A percentile compares a stretch with the other conserved stretches of the same genome.
These are phyloP conservation scores for Eurytoma adleriae DNA, from an alignment of 2,888 invertebrate genomes.

Conservation along the genomic window DNA sequence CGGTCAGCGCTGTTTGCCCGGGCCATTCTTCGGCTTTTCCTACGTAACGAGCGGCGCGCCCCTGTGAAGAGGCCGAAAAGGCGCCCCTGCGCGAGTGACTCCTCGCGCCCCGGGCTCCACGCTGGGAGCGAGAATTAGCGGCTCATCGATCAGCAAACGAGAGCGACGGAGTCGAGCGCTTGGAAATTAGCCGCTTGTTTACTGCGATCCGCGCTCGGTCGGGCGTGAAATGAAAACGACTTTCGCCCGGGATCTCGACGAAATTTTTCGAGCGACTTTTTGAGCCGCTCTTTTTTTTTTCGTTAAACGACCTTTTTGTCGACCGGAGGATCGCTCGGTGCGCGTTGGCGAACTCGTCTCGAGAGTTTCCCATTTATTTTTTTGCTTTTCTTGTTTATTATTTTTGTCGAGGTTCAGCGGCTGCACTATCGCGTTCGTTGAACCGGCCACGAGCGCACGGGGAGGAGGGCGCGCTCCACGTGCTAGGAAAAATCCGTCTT, in stretches of 20 bases:
- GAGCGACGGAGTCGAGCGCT: neutral
- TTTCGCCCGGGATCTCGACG: constrained; percentile 10
- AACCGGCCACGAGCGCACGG: constrained; percentile 24
- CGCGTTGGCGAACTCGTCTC: too few relatives aligned
- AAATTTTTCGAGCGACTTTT: neutral
- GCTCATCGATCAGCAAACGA: constrained; percentile 38
- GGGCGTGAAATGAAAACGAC: constrained; percentile 32
- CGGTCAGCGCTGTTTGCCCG: too few relatives aligned
- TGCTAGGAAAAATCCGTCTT: constrained; percentile 27
- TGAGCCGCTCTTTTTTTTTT: neutral
- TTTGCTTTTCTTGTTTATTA: constrained; percentile 41
- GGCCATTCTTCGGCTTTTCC: constrained; percentile 21
- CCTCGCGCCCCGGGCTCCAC: constrained; percentile 25
- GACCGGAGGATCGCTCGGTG: neutral
- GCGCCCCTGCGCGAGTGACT: constrained; percentile 44
- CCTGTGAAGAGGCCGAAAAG: constrained; percentile 11
- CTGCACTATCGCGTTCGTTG: constrained; percentile 55
- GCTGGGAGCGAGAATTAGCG: constrained; percentile 41
- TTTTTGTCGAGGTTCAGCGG: constrained; percentile 30
- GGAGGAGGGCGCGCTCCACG: constrained; percentile 14
- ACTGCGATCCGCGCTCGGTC: constrained; percentile 24
- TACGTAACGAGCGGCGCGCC: constrained; percentile 12
- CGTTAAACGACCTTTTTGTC: too few relatives aligned
- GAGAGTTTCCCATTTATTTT: neutral
- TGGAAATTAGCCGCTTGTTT: constrained; percentile 43